phyloP scores from a whole-genome alignment of 2,888 invertebrate species.

The Agonopterix subpropinquella region DNA sequence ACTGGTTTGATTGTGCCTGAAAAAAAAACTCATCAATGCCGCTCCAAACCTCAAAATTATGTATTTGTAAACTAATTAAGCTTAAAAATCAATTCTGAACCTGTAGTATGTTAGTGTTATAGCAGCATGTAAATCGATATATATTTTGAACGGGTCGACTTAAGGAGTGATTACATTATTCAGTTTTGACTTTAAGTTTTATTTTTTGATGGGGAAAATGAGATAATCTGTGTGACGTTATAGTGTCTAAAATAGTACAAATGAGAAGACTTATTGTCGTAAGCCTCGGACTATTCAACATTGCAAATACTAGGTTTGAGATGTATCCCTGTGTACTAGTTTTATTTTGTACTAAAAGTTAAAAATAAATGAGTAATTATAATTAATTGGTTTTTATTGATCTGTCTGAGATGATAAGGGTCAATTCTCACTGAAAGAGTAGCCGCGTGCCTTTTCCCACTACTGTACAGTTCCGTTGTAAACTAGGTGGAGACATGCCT shows the following conservation, averaged over 20 bases:
- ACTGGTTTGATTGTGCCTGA: slow-evolving; percentile 73
- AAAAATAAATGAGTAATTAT: slow-evolving; percentile 74
- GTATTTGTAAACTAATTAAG: slow-evolving; percentile 38
- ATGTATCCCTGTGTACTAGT: slow-evolving; percentile 77
- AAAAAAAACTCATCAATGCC: slow-evolving; percentile 63
- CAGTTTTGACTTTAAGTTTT: slow-evolving; percentile 64
- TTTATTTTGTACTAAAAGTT: slow-evolving; percentile 78
- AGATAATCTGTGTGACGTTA: slow-evolving; percentile 72
- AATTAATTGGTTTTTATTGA: slow-evolving; percentile 12
- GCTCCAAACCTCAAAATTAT: slow-evolving; percentile 75
- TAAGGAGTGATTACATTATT: slow-evolving; percentile 73
- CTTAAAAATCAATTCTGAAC: slow-evolving; percentile 55
- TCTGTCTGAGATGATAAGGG: too few relatives aligned
- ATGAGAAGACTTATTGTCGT: slow-evolving; percentile 77
- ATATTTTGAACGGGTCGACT: slow-evolving; percentile 45
- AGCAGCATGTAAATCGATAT: slow-evolving; percentile 28
- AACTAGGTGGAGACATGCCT: too few relatives aligned
- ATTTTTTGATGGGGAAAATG: slow-evolving; percentile 65
- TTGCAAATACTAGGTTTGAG: slow-evolving; percentile 76
- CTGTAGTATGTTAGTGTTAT: slow-evolving; percentile 51
- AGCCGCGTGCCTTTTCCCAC: too few relatives aligned
- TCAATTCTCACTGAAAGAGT: too few relatives aligned
- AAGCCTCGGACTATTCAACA: slow-evolving; percentile 76
- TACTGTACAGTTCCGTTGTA: too few relatives aligned
- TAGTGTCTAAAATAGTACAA: slow-evolving; percentile 77